Evolutionary conservation across 1,140 invertebrate genomes (phyloP).

Genomic region (Hylaeus volcanicus): DNA sequence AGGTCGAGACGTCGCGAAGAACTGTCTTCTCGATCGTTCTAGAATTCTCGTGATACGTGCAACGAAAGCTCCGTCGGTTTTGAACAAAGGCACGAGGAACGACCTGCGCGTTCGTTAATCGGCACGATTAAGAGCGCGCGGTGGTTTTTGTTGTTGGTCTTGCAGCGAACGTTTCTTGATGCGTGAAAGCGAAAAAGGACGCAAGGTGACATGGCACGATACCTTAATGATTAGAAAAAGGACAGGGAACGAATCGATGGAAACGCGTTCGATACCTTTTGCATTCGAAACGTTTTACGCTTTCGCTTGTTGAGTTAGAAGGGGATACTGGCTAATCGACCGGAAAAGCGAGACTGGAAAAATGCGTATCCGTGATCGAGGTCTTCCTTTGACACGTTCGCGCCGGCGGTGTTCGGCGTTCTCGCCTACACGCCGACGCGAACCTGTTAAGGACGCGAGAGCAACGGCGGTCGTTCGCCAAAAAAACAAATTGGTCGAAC

Average conservation of each 20-base stretch:
- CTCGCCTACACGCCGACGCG: too few species aligned
- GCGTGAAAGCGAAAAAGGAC: constrained; percentile 43
- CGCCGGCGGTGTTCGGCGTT: too few species aligned
- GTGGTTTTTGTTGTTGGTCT: not conserved
- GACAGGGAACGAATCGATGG: constrained; percentile 20
- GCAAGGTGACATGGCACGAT: constrained; percentile 66
- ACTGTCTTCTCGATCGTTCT: too few species aligned
- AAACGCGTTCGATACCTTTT: constrained; percentile 14
- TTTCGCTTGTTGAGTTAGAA: not conserved
- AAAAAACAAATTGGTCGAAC: too few species aligned
- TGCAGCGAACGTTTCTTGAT: constrained; percentile 7
- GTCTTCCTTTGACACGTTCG: too few species aligned
- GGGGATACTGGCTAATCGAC: not conserved
- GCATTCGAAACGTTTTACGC: constrained; percentile 9
- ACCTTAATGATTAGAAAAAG: constrained; percentile 52
- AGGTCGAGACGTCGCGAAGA: too few species aligned
- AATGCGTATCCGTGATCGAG: too few species aligned
- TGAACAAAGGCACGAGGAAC: too few species aligned
- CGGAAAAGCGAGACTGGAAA: not conserved
- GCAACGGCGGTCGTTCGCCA: too few species aligned
- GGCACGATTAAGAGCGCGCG: not conserved
- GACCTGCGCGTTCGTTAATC: not conserved
- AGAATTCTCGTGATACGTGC: too few species aligned
- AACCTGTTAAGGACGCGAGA: too few species aligned
- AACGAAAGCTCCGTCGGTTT: too few species aligned